Evolutionary conservation across 2,797 vertebrate genomes (phyloP).

Genomic region (Ammospiza maritima): DNA sequence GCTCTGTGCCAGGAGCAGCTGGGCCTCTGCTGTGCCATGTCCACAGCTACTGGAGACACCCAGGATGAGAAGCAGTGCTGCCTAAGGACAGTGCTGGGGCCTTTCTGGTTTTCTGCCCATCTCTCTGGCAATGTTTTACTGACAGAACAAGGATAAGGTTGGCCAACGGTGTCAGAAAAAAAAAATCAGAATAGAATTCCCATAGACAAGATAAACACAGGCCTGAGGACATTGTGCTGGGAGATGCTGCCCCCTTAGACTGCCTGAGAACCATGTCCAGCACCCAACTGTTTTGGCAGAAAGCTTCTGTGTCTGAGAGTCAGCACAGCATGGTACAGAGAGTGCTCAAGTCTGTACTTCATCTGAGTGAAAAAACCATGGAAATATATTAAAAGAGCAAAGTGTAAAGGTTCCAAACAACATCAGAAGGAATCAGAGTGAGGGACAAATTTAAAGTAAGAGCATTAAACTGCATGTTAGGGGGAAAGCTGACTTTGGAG

Average conservation of each 20-base stretch:
- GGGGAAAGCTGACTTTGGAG: not conserved
- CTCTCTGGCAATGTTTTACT: not conserved
- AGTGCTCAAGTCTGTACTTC: not conserved
- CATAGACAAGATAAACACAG: not conserved
- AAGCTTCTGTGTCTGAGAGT: not conserved
- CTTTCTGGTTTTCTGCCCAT: not conserved
- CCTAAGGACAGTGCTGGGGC: not conserved
- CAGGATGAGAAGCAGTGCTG: rapidly evolving
- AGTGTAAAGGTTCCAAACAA: not conserved
- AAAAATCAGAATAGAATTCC: not conserved
- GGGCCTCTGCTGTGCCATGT: not conserved
- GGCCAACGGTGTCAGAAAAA: not conserved
- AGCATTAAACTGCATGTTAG: not conserved
- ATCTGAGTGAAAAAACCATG: not conserved
- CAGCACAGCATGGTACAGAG: not conserved
- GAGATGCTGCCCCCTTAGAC: not conserved
- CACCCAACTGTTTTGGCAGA: not conserved
- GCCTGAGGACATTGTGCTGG: not conserved
- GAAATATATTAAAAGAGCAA: not conserved
- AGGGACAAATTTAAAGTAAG: not conserved
- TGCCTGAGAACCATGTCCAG: not conserved
- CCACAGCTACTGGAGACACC: not conserved
- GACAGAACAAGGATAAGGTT: not conserved
- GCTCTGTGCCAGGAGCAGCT: not conserved
- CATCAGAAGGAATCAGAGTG: not conserved